Conservation (phyloP, 2,888 invertebrate species). For the Callyntrura guangdongensis region DNA sequence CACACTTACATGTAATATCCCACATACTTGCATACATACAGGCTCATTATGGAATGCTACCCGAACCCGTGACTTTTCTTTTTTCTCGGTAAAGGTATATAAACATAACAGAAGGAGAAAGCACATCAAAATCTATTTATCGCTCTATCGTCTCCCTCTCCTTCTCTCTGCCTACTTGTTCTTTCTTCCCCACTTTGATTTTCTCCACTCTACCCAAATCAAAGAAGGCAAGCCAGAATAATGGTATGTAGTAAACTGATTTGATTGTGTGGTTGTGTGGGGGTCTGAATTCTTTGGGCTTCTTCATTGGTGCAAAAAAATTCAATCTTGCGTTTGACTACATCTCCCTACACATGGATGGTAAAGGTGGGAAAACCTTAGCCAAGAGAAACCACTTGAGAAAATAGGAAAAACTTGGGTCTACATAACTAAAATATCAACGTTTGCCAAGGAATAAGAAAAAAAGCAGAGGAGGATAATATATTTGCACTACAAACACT, state of each 20-base stretch:
- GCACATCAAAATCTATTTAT: background rate
- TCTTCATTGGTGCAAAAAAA: background rate
- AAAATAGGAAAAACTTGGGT: constrained; percentile 38
- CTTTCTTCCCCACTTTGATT: constrained; percentile 14
- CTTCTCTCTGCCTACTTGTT: background rate
- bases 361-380: background rate
- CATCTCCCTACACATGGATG: no score
- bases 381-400: background rate
- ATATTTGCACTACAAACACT: no score
- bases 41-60: no score
- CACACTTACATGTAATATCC: background rate
- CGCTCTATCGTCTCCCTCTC: no score
- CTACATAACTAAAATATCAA: no score
- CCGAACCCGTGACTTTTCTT: no score
- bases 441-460: background rate
- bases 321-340: background rate
- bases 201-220: background rate
- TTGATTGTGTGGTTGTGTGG: background rate
- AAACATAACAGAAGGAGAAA: no score
- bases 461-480: background rate
- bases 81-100: no score
- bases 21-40: no score
- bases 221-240: background rate
- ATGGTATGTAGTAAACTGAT: constrained; percentile 30
- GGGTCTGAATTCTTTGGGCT: background rate